Conservation (phyloP, 64 coral and sea anemone genomes). For the Hydrozoanthus tunicans region DNA sequence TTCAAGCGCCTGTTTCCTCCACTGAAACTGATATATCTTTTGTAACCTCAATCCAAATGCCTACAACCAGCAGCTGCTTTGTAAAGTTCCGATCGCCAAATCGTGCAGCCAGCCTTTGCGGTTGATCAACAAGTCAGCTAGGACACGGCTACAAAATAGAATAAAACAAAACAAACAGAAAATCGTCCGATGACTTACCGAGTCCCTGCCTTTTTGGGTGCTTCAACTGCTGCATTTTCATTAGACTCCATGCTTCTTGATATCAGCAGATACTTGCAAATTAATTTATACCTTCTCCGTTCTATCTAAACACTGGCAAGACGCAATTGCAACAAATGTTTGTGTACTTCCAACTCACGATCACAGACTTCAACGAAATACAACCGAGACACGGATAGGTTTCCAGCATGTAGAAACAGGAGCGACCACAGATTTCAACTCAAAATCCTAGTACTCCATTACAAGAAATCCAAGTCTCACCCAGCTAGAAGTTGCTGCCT, state of each 20-base stretch:
- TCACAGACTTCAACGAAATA: background rate
- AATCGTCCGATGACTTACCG: background rate
- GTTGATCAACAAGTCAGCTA: conserved; percentile 41
- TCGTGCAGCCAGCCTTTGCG: background rate
- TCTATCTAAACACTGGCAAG: background rate
- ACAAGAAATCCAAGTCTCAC: conserved; percentile 13
- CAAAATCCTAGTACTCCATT: conserved; percentile 19
- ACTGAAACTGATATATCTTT: background rate
- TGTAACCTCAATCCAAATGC: background rate
- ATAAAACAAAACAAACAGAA: conserved; percentile 24
- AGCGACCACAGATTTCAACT: background rate
- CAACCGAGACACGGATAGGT: background rate
- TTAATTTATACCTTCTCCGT: background rate
- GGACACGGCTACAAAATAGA: background rate
- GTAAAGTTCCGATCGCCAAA: background rate
- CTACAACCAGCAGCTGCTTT: background rate
- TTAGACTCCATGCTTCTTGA: conserved; percentile 13
- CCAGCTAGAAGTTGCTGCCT: conserved; percentile 6
- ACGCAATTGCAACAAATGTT: conserved; percentile 35
- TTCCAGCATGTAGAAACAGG: conserved; percentile 2
- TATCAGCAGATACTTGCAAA: background rate
- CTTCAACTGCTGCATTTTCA: conserved; percentile 30
- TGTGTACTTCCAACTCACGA: background rate
- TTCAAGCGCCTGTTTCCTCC: background rate
- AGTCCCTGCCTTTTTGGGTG: conserved; percentile 44